These are phyloP conservation scores for Babylonia areolata DNA, from an alignment of 1,140 invertebrate genomes.

Conservation along the genomic window DNA sequence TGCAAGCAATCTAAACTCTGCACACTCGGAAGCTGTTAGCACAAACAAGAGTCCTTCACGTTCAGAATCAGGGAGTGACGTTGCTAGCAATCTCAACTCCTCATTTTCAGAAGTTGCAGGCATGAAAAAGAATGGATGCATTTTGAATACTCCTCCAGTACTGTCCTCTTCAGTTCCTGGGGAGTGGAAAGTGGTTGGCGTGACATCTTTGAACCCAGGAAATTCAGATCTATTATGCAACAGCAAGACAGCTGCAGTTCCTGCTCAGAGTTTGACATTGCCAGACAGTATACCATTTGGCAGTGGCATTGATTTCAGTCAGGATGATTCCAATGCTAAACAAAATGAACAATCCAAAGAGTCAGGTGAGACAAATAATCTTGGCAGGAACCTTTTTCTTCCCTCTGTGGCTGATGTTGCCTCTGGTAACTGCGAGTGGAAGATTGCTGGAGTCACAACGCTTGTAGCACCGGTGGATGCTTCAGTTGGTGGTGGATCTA, in stretches of 20 bases:
- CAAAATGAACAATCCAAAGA: background rate
- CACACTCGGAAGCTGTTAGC: background rate
- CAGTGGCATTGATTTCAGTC: background rate
- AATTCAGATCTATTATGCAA: background rate
- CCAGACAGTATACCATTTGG: background rate
- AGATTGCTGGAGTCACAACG: slow-evolving; percentile 35
- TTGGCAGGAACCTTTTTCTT: background rate
- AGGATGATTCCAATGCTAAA: background rate
- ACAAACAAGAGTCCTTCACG: background rate
- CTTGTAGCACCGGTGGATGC: background rate
- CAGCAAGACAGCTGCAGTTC: background rate
- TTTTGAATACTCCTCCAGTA: background rate
- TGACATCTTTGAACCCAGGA: slow-evolving; percentile 15
- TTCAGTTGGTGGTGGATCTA: background rate
- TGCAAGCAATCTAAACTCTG: background rate
- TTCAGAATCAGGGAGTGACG: background rate
- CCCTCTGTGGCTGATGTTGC: background rate
- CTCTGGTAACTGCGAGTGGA: slow-evolving; percentile 6
- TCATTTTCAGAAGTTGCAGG: background rate
- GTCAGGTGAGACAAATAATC: background rate
- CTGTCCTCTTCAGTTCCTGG: background rate
- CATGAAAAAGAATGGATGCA: background rate
- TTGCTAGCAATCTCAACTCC: background rate
- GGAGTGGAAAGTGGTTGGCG: slow-evolving; percentile 31
- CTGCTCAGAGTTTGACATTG: background rate